A percentile compares a stretch with the other conserved stretches of the same genome.
Conservation (phyloP, 2,113 vertebrate genomes). For the Cyphomyrus discorhynchus region DNA sequence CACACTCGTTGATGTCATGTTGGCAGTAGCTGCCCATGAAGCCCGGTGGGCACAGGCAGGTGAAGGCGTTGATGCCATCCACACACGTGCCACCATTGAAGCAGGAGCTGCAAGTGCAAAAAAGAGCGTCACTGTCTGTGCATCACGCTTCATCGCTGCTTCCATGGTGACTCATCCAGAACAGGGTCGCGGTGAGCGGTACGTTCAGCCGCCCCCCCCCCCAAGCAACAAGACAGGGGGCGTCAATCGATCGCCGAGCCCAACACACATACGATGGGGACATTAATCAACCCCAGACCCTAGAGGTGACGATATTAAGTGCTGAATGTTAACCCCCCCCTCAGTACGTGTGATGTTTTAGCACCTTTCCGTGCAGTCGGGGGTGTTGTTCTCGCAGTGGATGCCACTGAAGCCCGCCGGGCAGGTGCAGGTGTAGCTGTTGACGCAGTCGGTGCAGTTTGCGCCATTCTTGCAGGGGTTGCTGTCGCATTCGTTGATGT, state of each 20-base stretch:
- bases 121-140: neutral
- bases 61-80: constrained; percentile 91
- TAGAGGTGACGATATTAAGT: neutral
- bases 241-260: neutral
- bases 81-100: constrained; percentile 86
- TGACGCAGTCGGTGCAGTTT: constrained; percentile 92
- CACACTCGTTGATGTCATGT: constrained; percentile 87
- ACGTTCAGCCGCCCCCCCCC: too few species aligned
- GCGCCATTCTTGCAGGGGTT: constrained; percentile 84
- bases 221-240: constrained; percentile 1
- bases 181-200: neutral
- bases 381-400: constrained; percentile 90
- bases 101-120: constrained; percentile 71
- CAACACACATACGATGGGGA: neutral
- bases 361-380: constrained; percentile 95
- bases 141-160: neutral
- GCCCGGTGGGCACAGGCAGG: constrained; percentile 77
- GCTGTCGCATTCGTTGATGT: constrained; percentile 92
- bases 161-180: neutral
- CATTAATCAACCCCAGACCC: neutral
- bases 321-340: neutral
- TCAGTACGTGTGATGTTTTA: neutral
- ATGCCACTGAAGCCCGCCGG: constrained; percentile 86
- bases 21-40: constrained; percentile 95
- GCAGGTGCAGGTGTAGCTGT: constrained; percentile 94